These are phyloP conservation scores for Cariama cristata DNA, from an alignment of 2,113 vertebrate species.

Conservation along the genomic window DNA sequence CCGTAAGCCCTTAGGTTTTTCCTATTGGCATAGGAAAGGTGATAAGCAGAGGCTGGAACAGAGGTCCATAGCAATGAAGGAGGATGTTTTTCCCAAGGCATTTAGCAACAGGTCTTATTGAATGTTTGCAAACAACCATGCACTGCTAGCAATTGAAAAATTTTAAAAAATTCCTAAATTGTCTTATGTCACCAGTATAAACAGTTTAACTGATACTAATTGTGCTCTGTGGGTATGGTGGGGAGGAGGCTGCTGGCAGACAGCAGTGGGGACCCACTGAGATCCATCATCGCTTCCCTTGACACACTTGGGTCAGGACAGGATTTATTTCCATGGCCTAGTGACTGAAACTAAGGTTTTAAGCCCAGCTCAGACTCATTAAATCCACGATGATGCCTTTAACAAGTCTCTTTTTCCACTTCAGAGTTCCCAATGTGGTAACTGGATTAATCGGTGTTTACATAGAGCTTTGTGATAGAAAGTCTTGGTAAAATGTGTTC, in stretches of 20 bases:
- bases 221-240: neutral
- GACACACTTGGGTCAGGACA: neutral
- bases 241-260: neutral
- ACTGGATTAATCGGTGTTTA: neutral
- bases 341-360: neutral
- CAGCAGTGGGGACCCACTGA: neutral
- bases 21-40: neutral
- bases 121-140: neutral
- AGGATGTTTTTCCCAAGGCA: neutral
- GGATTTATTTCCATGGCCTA: neutral
- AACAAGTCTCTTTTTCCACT: neutral
- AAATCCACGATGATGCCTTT: neutral
- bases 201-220: neutral
- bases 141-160: neutral
- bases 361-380: constrained; percentile 3
- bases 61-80: neutral
- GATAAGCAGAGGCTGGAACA: neutral
- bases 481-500: neutral
- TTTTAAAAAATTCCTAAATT: neutral
- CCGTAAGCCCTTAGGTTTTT: neutral
- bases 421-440: neutral
- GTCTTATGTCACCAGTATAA: neutral
- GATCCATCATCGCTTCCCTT: neutral
- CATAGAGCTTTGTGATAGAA: neutral
- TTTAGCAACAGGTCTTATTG: neutral